phyloP scores from a whole-genome alignment of 2,113 vertebrate genomes.

The Bos taurus region ARS-UCD2.0 NC_037345.1:5879001-5879500 shows the following conservation, averaged over 20 bases:
- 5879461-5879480: too few relatives aligned
- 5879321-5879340: background rate
- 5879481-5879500: background rate
- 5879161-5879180: fast-evolving
- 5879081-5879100: background rate
- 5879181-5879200: background rate
- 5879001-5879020: too few relatives aligned
- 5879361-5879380: background rate
- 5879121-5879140: background rate
- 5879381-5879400: background rate
- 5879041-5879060: fast-evolving
- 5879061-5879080: fast-evolving
- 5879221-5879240: background rate
- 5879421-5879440: background rate
- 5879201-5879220: background rate
- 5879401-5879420: background rate
- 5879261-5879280: background rate
- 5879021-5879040: background rate
- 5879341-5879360: background rate
- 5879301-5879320: background rate
- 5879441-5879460: background rate
- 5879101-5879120: background rate
- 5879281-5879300: fast-evolving
- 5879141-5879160: background rate
- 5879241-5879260: fast-evolving